Percentiles rank a stretch among this genome's conserved stretches.
Conservation (phyloP, 2,113 vertebrate genomes). For the Gila orcuttii region DNA sequence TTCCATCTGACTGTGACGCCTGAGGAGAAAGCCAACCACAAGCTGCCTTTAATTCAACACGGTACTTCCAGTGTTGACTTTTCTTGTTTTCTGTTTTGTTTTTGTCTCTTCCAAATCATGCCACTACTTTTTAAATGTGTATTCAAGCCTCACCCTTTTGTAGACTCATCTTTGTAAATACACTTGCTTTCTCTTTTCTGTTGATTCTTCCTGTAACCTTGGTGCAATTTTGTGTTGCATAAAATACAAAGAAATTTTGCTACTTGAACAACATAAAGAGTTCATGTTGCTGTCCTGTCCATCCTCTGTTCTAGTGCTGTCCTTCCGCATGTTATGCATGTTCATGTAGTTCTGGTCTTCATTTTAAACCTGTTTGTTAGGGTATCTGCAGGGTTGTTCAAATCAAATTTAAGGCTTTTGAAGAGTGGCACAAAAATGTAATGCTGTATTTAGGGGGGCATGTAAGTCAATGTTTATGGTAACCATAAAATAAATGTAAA, state of each 20-base stretch:
- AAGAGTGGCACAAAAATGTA: too few species aligned
- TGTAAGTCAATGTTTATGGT: too few species aligned
- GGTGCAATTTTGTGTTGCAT: conserved; percentile 78
- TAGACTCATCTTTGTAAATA: conserved; percentile 76
- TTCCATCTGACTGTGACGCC: conserved; percentile 73
- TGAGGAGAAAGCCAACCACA: conserved; percentile 66
- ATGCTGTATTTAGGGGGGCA: too few species aligned
- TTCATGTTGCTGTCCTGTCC: conserved; percentile 10
- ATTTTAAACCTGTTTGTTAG: too few species aligned
- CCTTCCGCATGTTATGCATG: background rate
- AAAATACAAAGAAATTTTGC: conserved; percentile 76
- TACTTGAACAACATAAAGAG: conserved; percentile 70
- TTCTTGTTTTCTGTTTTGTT: conserved; percentile 21
- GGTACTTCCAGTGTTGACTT: conserved; percentile 69
- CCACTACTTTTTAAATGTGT: conserved; percentile 70
- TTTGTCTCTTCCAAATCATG: conserved; percentile 60
- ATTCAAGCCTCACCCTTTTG: conserved; percentile 68
- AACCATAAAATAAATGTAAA: too few species aligned
- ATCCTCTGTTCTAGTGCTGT: too few species aligned
- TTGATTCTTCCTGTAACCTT: conserved; percentile 65
- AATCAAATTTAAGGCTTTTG: too few species aligned
- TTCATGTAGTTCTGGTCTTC: background rate
- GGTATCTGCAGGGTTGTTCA: too few species aligned
- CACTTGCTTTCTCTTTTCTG: conserved; percentile 46
- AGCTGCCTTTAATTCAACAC: conserved; percentile 70